Evolutionary conservation across 2,113 vertebrate species (phyloP).

Genomic region (Motacilla tschutschensis): DNA sequence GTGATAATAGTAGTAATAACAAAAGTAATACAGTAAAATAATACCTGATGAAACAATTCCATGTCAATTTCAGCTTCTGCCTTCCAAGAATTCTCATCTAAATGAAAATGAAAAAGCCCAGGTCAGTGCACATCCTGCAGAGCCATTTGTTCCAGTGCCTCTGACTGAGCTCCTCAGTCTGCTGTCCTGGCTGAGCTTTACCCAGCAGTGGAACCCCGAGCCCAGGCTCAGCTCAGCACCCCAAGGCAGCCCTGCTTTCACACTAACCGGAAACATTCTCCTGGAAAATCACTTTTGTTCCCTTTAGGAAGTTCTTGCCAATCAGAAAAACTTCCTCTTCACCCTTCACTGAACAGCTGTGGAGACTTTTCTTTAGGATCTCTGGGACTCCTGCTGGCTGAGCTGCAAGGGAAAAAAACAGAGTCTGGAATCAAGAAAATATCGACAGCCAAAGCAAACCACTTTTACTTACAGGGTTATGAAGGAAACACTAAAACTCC

Average conservation of each 20-base stretch:
- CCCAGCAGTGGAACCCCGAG: background rate
- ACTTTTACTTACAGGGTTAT: background rate
- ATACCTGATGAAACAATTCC: conserved; percentile 98
- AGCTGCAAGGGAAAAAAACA: conserved; percentile 73
- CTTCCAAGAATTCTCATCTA: conserved; percentile 96
- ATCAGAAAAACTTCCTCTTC: conserved; percentile 97
- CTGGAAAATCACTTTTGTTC: conserved; percentile 97
- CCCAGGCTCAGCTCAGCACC: background rate
- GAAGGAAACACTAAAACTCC: background rate
- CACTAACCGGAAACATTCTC: conserved; percentile 89
- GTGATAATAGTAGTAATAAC: background rate
- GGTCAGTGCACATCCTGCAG: background rate
- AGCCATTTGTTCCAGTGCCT: background rate
- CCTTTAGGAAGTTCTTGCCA: conserved; percentile 98
- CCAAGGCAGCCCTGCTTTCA: background rate
- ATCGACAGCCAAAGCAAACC: background rate
- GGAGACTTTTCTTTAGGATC: conserved; percentile 96
- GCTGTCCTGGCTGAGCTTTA: background rate
- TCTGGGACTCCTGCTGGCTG: conserved; percentile 96
- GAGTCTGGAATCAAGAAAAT: background rate
- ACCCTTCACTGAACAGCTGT: conserved; percentile 90
- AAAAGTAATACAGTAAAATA: background rate
- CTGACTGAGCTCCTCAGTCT: background rate
- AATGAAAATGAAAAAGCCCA: conserved; percentile 38
- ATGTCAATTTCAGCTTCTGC: conserved; percentile 98